Base-by-base conservation (phyloP, 2,113 vertebrate genomes). In the Leucopsar rothschildi region DNA sequence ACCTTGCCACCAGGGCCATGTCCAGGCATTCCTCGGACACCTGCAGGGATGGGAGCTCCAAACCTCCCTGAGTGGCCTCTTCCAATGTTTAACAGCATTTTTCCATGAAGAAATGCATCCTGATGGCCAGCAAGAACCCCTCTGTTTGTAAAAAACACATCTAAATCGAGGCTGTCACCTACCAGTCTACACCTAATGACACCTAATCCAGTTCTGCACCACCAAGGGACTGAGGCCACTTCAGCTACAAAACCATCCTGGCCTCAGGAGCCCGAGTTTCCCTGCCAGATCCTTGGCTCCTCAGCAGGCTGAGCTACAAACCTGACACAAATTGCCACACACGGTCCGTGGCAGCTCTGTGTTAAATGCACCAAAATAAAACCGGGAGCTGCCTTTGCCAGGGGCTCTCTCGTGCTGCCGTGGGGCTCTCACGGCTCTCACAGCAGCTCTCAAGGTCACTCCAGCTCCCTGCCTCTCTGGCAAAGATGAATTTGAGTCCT, bases 401-500 rank as follows among this genome's bases (percentile, higher is more conserved):
- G 18, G 83, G 49, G 55, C 5, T 40, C 69, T 44, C 60, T 20
- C 0, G 2, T 3, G 33, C 39, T 0, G 2, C 42, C 1, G 0
- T 3, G 3, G 31, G 57, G n/a, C 50, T 52, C 12, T 5, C 23
- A 5, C 0, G 2, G 70, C 57, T 6, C 82, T 55, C 59, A 31
- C 15, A 82, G 35, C 35, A 66, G 61, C 44, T 85, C 80, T 66
- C 92, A 96, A 96, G 96, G 95, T 95, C 95, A 95, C 71, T 70
- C 37, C n/a, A 70, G 59, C 50, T 47, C 19, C n/a, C 72, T 47
- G 56, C 56, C 50, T 52, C 29, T 2, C 64, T 82, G 73, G 81
- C 31, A 88, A 71, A 89, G 57, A 91, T 65, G 93, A 91, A 94
- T 72, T 68, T 73, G 39, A 91, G 71, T 69, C 33, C 85, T 88